These are phyloP conservation scores for Dolichomitus sp. DNA, from an alignment of 2,888 invertebrate species.

Conservation along the genomic window DNA sequence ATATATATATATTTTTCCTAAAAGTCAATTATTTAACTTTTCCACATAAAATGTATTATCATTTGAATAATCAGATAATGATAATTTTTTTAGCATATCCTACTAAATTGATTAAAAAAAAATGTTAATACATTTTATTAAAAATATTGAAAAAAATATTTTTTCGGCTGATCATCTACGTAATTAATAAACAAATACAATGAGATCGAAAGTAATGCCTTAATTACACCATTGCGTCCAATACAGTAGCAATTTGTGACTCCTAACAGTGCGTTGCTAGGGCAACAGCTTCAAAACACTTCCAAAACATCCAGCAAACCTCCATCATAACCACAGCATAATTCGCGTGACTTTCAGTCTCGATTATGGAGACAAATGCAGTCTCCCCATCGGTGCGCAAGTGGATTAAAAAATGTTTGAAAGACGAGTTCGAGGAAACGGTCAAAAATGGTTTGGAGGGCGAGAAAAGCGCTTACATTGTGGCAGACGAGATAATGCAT, in stretches of 20 bases:
- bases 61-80: no score
- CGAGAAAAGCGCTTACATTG: slow-evolving; percentile 37
- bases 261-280: slow-evolving; percentile 12
- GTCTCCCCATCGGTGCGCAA: slow-evolving; percentile 77
- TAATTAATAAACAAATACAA: no score
- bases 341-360: slow-evolving; percentile 7
- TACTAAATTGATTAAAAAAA: no score
- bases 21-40: no score
- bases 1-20: no score
- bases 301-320: background rate
- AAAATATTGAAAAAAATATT: no score
- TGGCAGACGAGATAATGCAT: slow-evolving; percentile 55
- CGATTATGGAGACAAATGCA: slow-evolving; percentile 73
- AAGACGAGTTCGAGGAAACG: slow-evolving; percentile 76
- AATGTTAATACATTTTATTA: no score
- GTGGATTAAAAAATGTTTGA: slow-evolving; percentile 79
- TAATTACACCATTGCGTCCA: background rate
- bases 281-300: slow-evolving; percentile 28
- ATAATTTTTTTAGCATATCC: no score
- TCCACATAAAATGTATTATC: no score
- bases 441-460: slow-evolving; percentile 46
- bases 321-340: background rate
- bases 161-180: no score
- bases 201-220: no score
- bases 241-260: background rate